Evolutionary conservation across 1,140 invertebrate genomes (phyloP), one percentile per base, ranked within the genome.

Genomic region (Cotesia vestalis): DNA sequence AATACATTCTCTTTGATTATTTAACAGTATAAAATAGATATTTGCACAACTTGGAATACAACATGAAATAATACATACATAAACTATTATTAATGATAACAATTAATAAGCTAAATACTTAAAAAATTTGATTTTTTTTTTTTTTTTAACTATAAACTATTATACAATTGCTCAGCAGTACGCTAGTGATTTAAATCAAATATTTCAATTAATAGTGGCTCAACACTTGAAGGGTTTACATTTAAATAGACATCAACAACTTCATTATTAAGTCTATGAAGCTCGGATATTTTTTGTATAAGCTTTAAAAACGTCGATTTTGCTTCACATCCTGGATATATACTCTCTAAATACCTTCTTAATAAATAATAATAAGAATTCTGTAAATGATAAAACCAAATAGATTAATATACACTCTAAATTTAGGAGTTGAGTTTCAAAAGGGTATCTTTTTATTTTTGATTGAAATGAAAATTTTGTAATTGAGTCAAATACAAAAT

Each of bases 281-380:
- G 89, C 81, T 97, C 95, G 38, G 92, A 90, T 76, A 97, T 92
- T 85, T 96, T 96, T 82, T 94, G 92, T 64, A 97, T 94, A 46
- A 98, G 88, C 77, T 95, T 93, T 11, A 96, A 88, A 88, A 96
- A 97, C 52, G 92, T 91, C 6, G 92, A 92, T 78, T 92, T 92
- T 0, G 95, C 95, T 80, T 96, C 94, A 81, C 94, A 95, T 11
- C 92, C 92, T 0, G 92, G 89, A 84, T 94, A 94, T 35, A 93
- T 88, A 77, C 93, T 94, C 82, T 97, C 94, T 60, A 97, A 84
- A 85, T 97, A 97, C 60, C 94, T 89, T 78, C 93, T 88, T 4
- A 97, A 88, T 72, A 97, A 91, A 85, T 94, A 94, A 83, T 95
- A 95, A 84, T 97, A 97, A 8, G 94, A 94, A 86, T 96, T 95